Base-by-base conservation (phyloP, 2,888 invertebrate genomes). In the Oxyteleia sp. region DNA sequence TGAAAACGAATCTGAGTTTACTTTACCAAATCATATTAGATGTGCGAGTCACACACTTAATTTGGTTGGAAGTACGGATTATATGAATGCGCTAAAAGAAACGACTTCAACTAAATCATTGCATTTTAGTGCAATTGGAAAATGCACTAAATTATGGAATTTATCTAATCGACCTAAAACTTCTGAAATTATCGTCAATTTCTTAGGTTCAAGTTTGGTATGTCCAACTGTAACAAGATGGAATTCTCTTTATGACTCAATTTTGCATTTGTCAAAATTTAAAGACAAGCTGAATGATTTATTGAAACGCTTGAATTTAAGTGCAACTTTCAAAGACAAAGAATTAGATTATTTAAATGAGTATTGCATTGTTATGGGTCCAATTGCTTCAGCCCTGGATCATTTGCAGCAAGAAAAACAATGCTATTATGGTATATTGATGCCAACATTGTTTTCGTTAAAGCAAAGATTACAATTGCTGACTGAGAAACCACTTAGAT, bases 81-180 rank as follows among this genome's bases (percentile, higher is more conserved):
- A 32, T 13, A 29, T 57, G 5, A 69, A 69, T 5, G 69, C 55
- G 1, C 4, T 69, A 18, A 32, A 69, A 45, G 45, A n/a, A 45
- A 29, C 53, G 16, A 2, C 32, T 29, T 26, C 41, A 7, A 11
- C 68, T 38, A 53, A 51, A 16, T 41, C 53, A 45, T 10, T 53
- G 1, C 69, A 69, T 57, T 55, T 20, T 32, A 8, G 32, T 13
- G 57, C 55, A 45, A n/a, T 69, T 16, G 45, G 35, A n/a, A 69
- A 55, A 69, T 69, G 69, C 10, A 38, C 57, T 20, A 69, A 69
- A 55, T 57, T 69, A 10, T 69, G 69, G 69, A 1, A 45, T 32
- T 35, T 69, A 20, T 69, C 57, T 20, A 55, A 45, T 38, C 57
- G 69, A 0, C 69, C 69, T 5, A 69, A 69, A 20, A 38, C 69